These are phyloP conservation scores for Leucophora obtusa DNA, from an alignment of 2,888 invertebrate genomes.

Conservation along the genomic window DNA sequence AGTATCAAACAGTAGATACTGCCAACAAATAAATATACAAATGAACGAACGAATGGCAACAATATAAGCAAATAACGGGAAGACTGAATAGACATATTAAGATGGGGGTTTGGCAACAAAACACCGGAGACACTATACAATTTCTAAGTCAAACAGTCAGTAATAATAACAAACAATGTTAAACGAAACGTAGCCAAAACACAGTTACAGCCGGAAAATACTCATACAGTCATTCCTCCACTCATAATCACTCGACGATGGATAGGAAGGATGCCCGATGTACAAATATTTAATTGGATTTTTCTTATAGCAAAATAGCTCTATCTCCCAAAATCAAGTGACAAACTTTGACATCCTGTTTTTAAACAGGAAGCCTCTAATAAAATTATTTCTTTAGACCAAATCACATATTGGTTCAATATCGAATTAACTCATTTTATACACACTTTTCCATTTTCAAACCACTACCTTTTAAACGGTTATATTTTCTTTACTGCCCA, in stretches of 20 bases:
- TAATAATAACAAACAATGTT: slow-evolving; percentile 31
- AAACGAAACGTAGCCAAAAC: slow-evolving; percentile 26
- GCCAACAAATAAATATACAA: slow-evolving; percentile 14
- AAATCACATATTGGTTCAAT: no score
- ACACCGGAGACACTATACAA: slow-evolving; percentile 43
- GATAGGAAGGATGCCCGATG: background rate
- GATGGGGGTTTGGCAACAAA: slow-evolving; percentile 13
- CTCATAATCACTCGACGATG: slow-evolving; percentile 5
- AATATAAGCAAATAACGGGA: slow-evolving; percentile 7
- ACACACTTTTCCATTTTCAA: no score
- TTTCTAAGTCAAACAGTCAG: background rate
- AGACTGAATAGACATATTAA: slow-evolving; percentile 30
- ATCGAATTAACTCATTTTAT: no score
- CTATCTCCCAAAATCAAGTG: no score
- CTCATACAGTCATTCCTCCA: slow-evolving; percentile 25
- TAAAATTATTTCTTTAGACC: no score
- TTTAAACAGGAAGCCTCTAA: no score
- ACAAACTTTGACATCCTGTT: no score
- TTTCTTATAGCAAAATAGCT: no score
- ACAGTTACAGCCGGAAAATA: slow-evolving; percentile 21
- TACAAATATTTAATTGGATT: background rate
- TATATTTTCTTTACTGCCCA: no score
- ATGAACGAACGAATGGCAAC: slow-evolving; percentile 2
- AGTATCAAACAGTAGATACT: background rate
- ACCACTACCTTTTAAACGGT: no score